A percentile compares a stretch with the other conserved stretches of the same genome.
These are phyloP conservation scores for Dromococcyx pavoninus DNA, from an alignment of 2,797 vertebrate species.

Conservation along the genomic window DNA sequence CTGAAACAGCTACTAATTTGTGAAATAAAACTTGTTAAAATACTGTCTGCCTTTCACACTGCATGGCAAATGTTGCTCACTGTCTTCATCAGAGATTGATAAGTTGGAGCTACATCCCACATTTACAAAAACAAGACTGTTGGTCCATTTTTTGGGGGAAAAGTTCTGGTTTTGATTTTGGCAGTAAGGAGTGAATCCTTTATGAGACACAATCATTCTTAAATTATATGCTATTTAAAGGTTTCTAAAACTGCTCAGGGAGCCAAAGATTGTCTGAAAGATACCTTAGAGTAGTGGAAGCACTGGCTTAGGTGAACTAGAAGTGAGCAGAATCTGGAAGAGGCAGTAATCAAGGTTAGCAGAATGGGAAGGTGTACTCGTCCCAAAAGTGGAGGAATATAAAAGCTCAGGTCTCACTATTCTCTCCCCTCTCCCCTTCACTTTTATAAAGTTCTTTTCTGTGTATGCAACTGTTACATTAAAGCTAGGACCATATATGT, in stretches of 20 bases:
- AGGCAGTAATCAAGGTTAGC: neutral
- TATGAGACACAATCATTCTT: neutral
- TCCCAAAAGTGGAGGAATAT: neutral
- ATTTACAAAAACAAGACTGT: neutral
- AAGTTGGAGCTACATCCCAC: neutral
- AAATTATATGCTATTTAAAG: neutral
- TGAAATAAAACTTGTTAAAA: neutral
- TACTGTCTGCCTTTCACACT: neutral
- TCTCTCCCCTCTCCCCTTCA: too few relatives aligned
- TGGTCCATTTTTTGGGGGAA: neutral
- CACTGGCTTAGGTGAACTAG: neutral
- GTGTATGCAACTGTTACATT: neutral
- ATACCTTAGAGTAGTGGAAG: neutral
- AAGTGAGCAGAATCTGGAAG: neutral
- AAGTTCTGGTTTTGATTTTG: neutral
- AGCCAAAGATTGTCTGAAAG: neutral
- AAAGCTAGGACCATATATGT: neutral
- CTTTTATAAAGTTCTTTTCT: neutral
- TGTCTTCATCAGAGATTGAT: neutral
- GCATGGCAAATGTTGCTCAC: neutral
- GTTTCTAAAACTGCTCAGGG: neutral
- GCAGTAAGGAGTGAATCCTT: neutral
- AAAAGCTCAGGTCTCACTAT: rapidly evolving
- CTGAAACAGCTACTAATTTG: neutral
- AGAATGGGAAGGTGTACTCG: neutral